Evolutionary conservation across 2,888 invertebrate genomes (phyloP).

Genomic region (Holacanthella duospinosa): DNA sequence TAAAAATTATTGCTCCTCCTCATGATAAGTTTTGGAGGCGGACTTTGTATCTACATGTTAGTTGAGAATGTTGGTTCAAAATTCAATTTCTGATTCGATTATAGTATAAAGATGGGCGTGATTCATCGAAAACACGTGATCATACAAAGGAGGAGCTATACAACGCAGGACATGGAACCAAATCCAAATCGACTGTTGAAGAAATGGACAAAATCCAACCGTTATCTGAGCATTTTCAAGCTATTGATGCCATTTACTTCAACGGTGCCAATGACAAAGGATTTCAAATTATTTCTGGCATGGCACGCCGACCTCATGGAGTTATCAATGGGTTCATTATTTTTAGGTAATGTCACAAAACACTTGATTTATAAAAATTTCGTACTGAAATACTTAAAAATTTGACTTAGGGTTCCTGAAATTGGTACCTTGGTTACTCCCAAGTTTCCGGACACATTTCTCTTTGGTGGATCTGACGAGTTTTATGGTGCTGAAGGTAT

Average conservation of each 20-base stretch:
- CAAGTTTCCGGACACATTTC: conserved; percentile 58
- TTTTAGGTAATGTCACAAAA: conserved; percentile 42
- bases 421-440: conserved; percentile 58
- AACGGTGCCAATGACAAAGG: conserved; percentile 53
- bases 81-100: conserved; percentile 4
- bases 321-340: conserved; percentile 54
- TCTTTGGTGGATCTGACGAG: conserved; percentile 50
- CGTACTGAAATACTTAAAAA: not conserved
- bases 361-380: not conserved
- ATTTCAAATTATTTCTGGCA: conserved; percentile 51
- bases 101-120: conserved; percentile 36
- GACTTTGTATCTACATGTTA: not conserved
- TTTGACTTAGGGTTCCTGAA: conserved; percentile 48
- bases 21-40: not conserved
- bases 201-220: conserved; percentile 51
- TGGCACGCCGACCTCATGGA: conserved; percentile 50
- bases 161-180: conserved; percentile 39
- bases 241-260: conserved; percentile 57
- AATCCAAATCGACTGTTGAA: conserved; percentile 38
- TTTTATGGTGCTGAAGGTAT: conserved; percentile 60
- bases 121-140: conserved; percentile 17
- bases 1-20: not conserved
- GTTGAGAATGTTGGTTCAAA: not conserved
- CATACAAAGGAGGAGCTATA: conserved; percentile 33
- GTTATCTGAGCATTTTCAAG: conserved; percentile 50